Conservation (phyloP, 2,888 invertebrate species). For the Acronicta psi region DNA sequence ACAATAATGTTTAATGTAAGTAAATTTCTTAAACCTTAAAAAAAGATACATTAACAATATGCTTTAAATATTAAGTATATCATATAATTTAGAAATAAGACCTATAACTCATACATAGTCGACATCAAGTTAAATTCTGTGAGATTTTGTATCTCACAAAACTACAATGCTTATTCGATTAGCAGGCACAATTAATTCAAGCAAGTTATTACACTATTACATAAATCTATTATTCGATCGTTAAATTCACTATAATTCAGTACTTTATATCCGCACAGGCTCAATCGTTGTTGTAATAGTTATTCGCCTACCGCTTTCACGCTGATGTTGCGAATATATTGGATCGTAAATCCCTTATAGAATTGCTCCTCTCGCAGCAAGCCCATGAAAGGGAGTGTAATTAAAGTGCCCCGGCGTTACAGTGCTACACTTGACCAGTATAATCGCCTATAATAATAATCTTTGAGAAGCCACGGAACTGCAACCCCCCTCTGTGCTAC, state of each 20-base stretch:
- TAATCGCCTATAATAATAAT: constrained; percentile 50
- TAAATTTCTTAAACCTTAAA: no score
- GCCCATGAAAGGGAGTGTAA: constrained; percentile 50
- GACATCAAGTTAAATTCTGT: no score
- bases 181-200: constrained; percentile 26
- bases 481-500: constrained; percentile 39
- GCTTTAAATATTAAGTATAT: no score
- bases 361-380: constrained; percentile 50
- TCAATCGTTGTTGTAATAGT: constrained; percentile 44
- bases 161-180: constrained; percentile 12
- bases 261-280: constrained; percentile 30
- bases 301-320: constrained; percentile 54
- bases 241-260: constrained; percentile 42
- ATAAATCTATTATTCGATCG: constrained; percentile 40
- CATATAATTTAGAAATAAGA: no score
- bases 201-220: constrained; percentile 8
- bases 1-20: no score
- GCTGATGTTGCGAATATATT: constrained; percentile 53
- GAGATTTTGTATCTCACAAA: background rate
- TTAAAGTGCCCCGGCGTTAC: constrained; percentile 51
- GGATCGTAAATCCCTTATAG: constrained; percentile 59
- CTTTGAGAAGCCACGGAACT: constrained; percentile 28
- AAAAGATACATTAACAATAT: background rate
- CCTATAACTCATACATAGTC: no score
- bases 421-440: constrained; percentile 43